Conservation (phyloP, 2,113 vertebrate species). For the Urocolius indicus region DNA sequence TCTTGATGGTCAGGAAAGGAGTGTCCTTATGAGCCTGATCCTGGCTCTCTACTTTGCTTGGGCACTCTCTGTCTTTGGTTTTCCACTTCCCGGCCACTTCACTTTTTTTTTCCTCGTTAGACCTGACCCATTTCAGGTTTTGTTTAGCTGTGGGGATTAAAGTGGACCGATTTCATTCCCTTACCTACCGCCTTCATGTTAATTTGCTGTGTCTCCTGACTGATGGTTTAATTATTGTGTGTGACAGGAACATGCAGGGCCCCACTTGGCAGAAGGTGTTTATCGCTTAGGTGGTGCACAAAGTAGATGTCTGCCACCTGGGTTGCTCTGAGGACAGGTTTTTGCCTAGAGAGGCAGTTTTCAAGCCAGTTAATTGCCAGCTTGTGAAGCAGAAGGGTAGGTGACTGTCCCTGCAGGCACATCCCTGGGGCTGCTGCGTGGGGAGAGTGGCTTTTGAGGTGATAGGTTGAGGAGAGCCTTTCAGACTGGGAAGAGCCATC, state of each 20-base stretch:
- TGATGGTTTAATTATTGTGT: neutral
- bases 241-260: neutral
- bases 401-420: neutral
- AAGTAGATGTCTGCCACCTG: neutral
- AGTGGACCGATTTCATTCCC: neutral
- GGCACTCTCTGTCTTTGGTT: neutral
- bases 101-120: neutral
- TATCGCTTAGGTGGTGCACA: neutral
- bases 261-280: neutral
- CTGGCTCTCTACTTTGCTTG: accelerated
- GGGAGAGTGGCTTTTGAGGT: neutral
- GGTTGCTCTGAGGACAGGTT: neutral
- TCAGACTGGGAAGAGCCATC: neutral
- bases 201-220: neutral
- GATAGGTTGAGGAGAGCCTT: neutral
- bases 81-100: neutral
- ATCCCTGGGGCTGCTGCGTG: accelerated
- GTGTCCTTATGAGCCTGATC: neutral
- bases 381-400: neutral
- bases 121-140: neutral
- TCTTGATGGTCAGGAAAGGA: neutral
- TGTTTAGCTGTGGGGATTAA: neutral
- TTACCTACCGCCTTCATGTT: neutral
- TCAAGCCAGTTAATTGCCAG: neutral
- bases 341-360: slow-evolving; percentile 60